Evolutionary conservation across 2,113 vertebrate genomes (phyloP), one percentile per base, ranked within the genome.

Genomic region (Jacana jacana): DNA sequence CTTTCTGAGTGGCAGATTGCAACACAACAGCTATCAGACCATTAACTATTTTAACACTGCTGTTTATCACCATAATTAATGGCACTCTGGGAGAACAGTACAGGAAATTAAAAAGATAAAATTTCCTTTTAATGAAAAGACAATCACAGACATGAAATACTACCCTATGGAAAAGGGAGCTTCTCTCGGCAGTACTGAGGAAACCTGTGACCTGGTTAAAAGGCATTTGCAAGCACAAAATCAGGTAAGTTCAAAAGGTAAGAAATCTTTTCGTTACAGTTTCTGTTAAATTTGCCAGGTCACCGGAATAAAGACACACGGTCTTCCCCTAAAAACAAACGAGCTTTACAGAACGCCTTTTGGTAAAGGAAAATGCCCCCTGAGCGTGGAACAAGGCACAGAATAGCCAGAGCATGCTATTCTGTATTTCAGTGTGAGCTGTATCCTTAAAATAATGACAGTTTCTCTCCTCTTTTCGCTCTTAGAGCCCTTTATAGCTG

Each of bases 401-500:
- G 63, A 81, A 31, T 5, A 64, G 48, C 89, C 93, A 66, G 42
- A 87, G 54, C 19, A 19, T 8, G 42, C 86, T 89, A 77, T 33
- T 79, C 79, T 69, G 19, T 71, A 86, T 86, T 93, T 92, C 72
- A 65, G 81, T 33, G 6, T 48, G 66, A 97, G 92, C 69, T 48
- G 48, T 40, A 76, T 57, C 90, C 92, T 95, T 91, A 76, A 89
- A 93, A 81, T 75, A 96, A 93, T 70, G 77, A 60, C 46, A 46
- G 64, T 27, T 68, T 68, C 91, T 95, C 91, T 83, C 65, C 49
- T 83, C 72, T 79, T 88, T 66, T 57, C 49, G 33, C 4, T 89
- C 86, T 73, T n/a, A 87, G 93, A 91, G 57, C 69, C 73, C 72
- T 95, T 89, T 94, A 49, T 60, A 95, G 95, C 91, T 37, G 82